Evolutionary conservation across 2,888 invertebrate genomes (phyloP), one percentile per base, ranked within the genome.

Genomic region (Oxytorus armatus): DNA sequence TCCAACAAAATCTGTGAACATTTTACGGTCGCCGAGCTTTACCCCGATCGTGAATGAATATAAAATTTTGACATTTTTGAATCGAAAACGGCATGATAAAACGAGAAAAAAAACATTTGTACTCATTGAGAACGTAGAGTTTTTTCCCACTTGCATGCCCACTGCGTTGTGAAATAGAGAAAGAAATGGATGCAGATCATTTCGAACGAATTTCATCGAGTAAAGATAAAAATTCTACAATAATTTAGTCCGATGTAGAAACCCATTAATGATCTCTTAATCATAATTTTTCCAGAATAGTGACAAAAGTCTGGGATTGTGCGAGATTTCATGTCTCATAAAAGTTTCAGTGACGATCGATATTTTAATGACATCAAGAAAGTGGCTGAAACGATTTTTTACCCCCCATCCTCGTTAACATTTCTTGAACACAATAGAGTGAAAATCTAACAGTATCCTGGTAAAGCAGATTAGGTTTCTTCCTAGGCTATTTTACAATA

Each of bases 11-110:
- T 92, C 11, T 85, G 87, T 77, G 87, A 88, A 73, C 86, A 88
- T 57, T 91, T 91, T 57, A 85, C 88, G 0, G 90, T 84, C 68
- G 89, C 92, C 0, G 91, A 92, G 74, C 83, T 92, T 1, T 89
- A 92, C 51, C 90, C 92, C 10, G 88, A 91, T 63, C 84, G 83
- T 0, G 88, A 85, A 80, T 90, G 83, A 55, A 16, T 11, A 1
- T 49, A 1, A 33, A 11, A 21, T 29, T 33, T 29, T 29, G 23
- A 0, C 42, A 14, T 5, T 21, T 33, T 29, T 21, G 25, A 8
- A 25, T 0, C 16, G 29, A 33, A 63, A 42, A 47, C 23, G 29
- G n/a, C 21, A 25, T 10, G 8, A 3, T 16, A 5, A 14, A 33
- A 18, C 3, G 14, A 36, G 10, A 53, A 18, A 33, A 11, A 18